These are phyloP conservation scores for Drosophila paramelanica DNA, from an alignment of 2,888 invertebrate species.

Conservation along the genomic window DNA sequence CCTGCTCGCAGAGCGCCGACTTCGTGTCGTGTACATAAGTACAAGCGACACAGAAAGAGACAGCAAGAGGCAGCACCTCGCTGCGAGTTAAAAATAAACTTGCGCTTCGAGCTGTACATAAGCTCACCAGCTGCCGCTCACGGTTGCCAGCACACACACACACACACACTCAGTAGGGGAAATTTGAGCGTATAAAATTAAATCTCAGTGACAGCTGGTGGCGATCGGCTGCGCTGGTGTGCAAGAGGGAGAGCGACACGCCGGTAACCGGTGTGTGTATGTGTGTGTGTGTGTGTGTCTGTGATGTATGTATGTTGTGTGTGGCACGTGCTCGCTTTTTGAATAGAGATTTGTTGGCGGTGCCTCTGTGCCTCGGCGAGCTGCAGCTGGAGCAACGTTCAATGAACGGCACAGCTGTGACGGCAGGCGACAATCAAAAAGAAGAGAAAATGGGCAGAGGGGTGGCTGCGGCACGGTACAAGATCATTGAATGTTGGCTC, in stretches of 20 bases:
- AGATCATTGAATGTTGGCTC: slow-evolving; percentile 65
- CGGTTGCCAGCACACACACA: slow-evolving; percentile 26
- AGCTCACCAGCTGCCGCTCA: slow-evolving; percentile 73
- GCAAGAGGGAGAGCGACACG: slow-evolving; percentile 37
- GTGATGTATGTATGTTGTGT: slow-evolving; percentile 29
- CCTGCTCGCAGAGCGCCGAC: slow-evolving; percentile 54
- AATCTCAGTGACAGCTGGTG: slow-evolving; percentile 80
- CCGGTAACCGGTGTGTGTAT: slow-evolving; percentile 45
- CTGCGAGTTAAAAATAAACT: slow-evolving; percentile 68
- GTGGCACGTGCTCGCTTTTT: slow-evolving; percentile 79
- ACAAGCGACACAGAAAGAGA: slow-evolving; percentile 34
- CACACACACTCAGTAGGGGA: slow-evolving; percentile 45
- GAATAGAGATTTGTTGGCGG: slow-evolving; percentile 70
- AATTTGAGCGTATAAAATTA: slow-evolving; percentile 54
- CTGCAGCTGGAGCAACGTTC: slow-evolving; percentile 73
- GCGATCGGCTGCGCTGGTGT: slow-evolving; percentile 53
- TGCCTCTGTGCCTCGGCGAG: slow-evolving; percentile 41
- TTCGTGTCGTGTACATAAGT: slow-evolving; percentile 38
- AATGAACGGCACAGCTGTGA: slow-evolving; percentile 73
- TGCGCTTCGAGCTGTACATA: slow-evolving; percentile 59
- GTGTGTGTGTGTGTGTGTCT: slow-evolving; percentile 18
- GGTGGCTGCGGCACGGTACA: slow-evolving; percentile 7
- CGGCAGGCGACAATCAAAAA: slow-evolving; percentile 54
- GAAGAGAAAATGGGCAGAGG: slow-evolving; percentile 9
- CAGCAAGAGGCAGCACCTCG: slow-evolving; percentile 37